A percentile compares a stretch with the other conserved stretches of the same genome.
phyloP scores from a whole-genome alignment of 2,888 invertebrate genomes.

The Boloria selene region DNA sequence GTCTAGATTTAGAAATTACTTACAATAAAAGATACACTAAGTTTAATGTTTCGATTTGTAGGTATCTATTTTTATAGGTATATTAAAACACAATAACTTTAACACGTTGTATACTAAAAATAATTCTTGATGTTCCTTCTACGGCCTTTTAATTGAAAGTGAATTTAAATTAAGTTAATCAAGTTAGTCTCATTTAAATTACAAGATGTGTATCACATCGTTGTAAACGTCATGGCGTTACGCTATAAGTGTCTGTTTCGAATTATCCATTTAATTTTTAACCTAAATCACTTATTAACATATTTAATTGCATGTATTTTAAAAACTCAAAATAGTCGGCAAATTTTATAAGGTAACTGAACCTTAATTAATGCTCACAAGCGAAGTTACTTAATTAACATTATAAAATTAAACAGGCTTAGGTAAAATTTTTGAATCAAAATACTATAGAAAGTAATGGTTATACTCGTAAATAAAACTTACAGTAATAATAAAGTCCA shows the following conservation, averaged over 20 bases:
- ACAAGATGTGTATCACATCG: constrained; percentile 3
- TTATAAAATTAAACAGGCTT: not conserved
- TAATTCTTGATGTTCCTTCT: too few species aligned
- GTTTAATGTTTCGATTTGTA: too few species aligned
- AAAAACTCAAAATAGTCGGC: not conserved
- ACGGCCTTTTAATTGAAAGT: too few species aligned
- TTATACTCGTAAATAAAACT: not conserved
- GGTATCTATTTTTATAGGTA: too few species aligned
- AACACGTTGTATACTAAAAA: too few species aligned
- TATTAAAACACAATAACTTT: too few species aligned
- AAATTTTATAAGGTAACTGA: constrained; percentile 2
- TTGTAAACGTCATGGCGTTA: not conserved
- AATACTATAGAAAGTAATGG: not conserved
- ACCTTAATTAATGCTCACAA: not conserved
- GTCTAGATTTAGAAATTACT: too few species aligned
- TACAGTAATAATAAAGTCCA: too few species aligned
- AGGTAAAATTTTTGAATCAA: not conserved
- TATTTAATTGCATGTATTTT: not conserved
- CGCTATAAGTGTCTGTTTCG: not conserved
- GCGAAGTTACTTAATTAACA: constrained; percentile 5
- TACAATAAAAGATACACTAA: too few species aligned
- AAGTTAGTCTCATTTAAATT: not conserved
- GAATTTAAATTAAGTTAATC: too few species aligned
- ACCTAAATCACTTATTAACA: not conserved
- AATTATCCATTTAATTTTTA: not conserved